A percentile compares a stretch with the other conserved stretches of the same genome.
These are phyloP conservation scores for Hirtodrosophila alboralis DNA, from an alignment of 2,888 invertebrate species.

Conservation along the genomic window DNA sequence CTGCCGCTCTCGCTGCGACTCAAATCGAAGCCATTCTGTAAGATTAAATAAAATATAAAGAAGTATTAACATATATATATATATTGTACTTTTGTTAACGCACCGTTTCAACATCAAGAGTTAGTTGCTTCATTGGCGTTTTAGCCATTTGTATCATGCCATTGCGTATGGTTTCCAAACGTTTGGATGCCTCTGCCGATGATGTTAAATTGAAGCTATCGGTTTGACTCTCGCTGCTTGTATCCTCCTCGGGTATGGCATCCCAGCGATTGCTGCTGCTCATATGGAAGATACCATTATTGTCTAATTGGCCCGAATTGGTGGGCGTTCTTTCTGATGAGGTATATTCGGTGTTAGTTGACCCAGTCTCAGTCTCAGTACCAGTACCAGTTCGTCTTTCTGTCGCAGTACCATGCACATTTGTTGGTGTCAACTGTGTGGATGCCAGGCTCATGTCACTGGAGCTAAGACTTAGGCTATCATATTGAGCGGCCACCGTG, in stretches of 20 bases:
- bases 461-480: slow-evolving; percentile 59
- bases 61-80: slow-evolving; percentile 4
- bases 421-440: slow-evolving; percentile 79
- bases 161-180: slow-evolving; percentile 81
- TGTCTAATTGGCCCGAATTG: slow-evolving; percentile 68
- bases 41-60: background rate
- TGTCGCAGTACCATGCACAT: slow-evolving; percentile 47
- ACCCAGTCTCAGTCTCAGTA: slow-evolving; percentile 31
- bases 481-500: slow-evolving; percentile 69
- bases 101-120: slow-evolving; percentile 89
- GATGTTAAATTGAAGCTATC: slow-evolving; percentile 78
- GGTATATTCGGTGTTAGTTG: slow-evolving; percentile 63
- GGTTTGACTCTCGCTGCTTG: slow-evolving; percentile 55
- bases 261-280: slow-evolving; percentile 78
- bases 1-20: slow-evolving; percentile 64
- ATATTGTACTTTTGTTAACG: slow-evolving; percentile 50
- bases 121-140: slow-evolving; percentile 85
- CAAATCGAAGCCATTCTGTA: slow-evolving; percentile 87
- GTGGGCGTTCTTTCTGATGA: slow-evolving; percentile 75
- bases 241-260: slow-evolving; percentile 80
- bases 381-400: slow-evolving; percentile 51
- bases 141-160: slow-evolving; percentile 75
- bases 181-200: slow-evolving; percentile 74
- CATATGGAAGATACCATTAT: slow-evolving; percentile 61
- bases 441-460: slow-evolving; percentile 56